phyloP scores from a whole-genome alignment of 2,797 vertebrate genomes.

The Telmatherina bonti region DNA sequence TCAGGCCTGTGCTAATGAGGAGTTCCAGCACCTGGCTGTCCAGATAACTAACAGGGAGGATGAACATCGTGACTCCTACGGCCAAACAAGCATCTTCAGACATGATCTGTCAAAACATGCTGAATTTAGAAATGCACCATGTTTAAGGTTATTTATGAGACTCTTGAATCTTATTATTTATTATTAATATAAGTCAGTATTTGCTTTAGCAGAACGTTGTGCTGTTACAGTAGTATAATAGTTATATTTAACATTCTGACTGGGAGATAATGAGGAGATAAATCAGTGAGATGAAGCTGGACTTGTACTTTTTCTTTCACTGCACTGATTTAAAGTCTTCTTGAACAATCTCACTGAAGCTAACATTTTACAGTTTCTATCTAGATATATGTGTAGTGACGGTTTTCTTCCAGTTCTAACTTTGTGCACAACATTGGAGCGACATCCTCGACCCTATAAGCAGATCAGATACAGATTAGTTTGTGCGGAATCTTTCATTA shows the following conservation, averaged over 20 bases:
- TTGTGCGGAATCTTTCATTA: too few species aligned
- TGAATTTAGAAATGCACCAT: background rate
- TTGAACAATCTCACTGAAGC: background rate
- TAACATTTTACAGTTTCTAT: background rate
- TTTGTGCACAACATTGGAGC: background rate
- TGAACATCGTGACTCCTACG: background rate
- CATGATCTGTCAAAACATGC: background rate
- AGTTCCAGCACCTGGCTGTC: background rate
- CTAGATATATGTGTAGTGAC: background rate
- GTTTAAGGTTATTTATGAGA: background rate
- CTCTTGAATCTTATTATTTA: background rate
- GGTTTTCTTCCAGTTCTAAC: too few species aligned
- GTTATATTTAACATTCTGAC: too few species aligned
- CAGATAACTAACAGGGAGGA: background rate
- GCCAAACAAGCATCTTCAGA: background rate
- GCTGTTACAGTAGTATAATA: too few species aligned
- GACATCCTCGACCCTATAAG: background rate
- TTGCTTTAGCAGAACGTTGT: too few species aligned
- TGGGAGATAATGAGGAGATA: too few species aligned
- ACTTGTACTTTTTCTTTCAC: too few species aligned
- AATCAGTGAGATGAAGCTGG: too few species aligned
- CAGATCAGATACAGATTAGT: background rate
- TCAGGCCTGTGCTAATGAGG: slow-evolving; percentile 8
- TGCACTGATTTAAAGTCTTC: background rate
- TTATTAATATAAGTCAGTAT: background rate